Percentiles rank a stretch among this genome's conserved stretches.
phyloP scores from a whole-genome alignment of 2,797 vertebrate species.

The Phyllotis vaccarum region DNA sequence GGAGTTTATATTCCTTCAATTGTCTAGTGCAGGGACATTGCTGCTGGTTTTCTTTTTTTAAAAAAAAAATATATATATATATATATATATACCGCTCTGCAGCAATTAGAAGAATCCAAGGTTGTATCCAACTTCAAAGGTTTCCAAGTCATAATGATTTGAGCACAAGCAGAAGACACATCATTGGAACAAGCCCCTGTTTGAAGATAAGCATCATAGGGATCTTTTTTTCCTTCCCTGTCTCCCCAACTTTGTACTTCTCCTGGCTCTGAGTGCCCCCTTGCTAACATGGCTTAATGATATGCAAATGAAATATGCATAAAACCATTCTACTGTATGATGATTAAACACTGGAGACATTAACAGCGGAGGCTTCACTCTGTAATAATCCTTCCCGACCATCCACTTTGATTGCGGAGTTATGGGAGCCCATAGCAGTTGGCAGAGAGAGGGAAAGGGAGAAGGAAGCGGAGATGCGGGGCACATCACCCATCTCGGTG shows the following conservation, averaged over 20 bases:
- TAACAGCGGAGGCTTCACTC: conserved; percentile 91
- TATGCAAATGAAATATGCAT: conserved; percentile 99
- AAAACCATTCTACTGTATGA: conserved; percentile 99
- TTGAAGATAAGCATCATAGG: conserved; percentile 88
- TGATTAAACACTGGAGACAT: conserved; percentile 99
- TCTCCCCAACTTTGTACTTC: conserved; percentile 89
- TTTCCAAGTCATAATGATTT: conserved; percentile 89
- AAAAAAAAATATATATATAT: too few species aligned
- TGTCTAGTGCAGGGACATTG: conserved; percentile 86
- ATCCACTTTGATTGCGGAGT: conserved; percentile 90
- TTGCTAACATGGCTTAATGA: conserved; percentile 94
- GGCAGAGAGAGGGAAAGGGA: conserved; percentile 85
- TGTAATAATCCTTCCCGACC: conserved; percentile 89
- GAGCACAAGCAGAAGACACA: conserved; percentile 87
- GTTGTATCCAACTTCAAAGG: conserved; percentile 89
- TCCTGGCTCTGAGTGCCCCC: conserved; percentile 87
- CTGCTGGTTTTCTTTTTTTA: conserved; percentile 85
- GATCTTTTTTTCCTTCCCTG: conserved; percentile 84
- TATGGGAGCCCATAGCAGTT: conserved; percentile 89
- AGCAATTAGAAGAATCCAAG: conserved; percentile 89
- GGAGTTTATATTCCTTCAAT: conserved; percentile 89
- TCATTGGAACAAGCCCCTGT: conserved; percentile 87
- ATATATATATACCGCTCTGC: conserved; percentile 86
- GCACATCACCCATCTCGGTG: conserved; percentile 88
- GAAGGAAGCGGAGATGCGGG: conserved; percentile 85